Evolutionary conservation across 2,113 vertebrate genomes (phyloP).

Genomic region (Nymphicus hollandicus): DNA sequence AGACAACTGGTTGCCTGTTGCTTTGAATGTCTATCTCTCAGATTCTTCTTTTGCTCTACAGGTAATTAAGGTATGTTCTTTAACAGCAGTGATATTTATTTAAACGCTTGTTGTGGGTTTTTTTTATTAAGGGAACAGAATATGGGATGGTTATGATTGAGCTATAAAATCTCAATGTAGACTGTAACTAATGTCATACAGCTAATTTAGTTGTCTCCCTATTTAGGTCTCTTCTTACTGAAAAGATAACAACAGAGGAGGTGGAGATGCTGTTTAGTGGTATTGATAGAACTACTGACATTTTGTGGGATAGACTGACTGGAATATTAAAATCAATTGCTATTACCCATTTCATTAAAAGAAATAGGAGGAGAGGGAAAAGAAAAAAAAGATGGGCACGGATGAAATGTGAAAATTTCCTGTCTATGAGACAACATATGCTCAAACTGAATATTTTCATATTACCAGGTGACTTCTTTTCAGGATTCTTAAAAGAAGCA

Average conservation of each 20-base stretch:
- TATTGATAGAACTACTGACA: neutral
- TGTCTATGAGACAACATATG: neutral
- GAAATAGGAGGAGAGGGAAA: neutral
- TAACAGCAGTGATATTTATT: neutral
- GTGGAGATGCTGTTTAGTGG: neutral
- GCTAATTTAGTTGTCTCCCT: neutral
- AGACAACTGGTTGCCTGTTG: neutral
- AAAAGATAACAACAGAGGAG: neutral
- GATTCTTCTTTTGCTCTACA: neutral
- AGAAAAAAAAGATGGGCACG: neutral
- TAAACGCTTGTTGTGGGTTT: neutral
- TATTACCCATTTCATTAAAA: neutral
- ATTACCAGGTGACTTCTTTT: neutral
- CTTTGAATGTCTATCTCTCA: neutral
- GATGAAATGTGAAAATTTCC: neutral
- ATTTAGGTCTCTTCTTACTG: neutral
- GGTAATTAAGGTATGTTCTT: neutral
- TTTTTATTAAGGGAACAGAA: neutral
- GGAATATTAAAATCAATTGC: neutral
- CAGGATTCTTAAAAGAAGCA: neutral
- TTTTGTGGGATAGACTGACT: neutral
- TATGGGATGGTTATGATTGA: neutral
- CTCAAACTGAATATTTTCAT: neutral
- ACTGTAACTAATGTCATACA: neutral
- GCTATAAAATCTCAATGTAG: neutral